A percentile compares a stretch with the other conserved stretches of the same genome.
Conservation (phyloP, 2,113 vertebrate species). For the Lasiurus cinereus region DNA sequence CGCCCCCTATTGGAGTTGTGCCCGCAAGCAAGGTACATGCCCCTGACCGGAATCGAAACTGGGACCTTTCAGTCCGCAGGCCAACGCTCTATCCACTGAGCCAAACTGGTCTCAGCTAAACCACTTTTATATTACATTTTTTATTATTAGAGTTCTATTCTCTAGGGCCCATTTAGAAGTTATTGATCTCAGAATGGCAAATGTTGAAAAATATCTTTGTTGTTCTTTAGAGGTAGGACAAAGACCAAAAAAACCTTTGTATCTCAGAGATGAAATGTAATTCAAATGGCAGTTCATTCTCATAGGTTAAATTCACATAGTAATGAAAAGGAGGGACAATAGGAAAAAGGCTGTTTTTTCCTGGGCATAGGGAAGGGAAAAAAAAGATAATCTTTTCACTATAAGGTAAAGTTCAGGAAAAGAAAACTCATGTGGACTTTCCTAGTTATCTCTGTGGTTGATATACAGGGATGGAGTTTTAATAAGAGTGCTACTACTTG, state of each 20-base stretch:
- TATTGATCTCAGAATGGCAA: background rate
- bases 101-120: background rate
- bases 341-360: conserved; percentile 54
- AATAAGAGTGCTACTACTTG: background rate
- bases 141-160: background rate
- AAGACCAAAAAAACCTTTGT: background rate
- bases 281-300: conserved; percentile 47
- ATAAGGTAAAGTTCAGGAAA: conserved; percentile 34
- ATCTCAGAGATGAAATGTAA: conserved; percentile 56
- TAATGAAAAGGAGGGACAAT: conserved; percentile 41
- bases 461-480: conserved; percentile 16
- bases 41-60: too few species aligned
- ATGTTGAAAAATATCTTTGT: conserved; percentile 33
- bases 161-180: background rate
- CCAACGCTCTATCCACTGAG: too few species aligned
- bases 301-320: conserved; percentile 60
- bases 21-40: too few species aligned
- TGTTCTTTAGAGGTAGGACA: conserved; percentile 58
- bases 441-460: background rate
- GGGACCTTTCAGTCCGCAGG: too few species aligned
- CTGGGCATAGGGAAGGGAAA: background rate
- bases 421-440: background rate
- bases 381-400: conserved; percentile 35
- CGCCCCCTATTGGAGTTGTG: too few species aligned
- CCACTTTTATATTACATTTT: conserved; percentile 4